Evolutionary conservation across 2,113 vertebrate species (phyloP), one percentile per base, ranked within the genome.

Genomic region (Brevimyrus niger): DNA sequence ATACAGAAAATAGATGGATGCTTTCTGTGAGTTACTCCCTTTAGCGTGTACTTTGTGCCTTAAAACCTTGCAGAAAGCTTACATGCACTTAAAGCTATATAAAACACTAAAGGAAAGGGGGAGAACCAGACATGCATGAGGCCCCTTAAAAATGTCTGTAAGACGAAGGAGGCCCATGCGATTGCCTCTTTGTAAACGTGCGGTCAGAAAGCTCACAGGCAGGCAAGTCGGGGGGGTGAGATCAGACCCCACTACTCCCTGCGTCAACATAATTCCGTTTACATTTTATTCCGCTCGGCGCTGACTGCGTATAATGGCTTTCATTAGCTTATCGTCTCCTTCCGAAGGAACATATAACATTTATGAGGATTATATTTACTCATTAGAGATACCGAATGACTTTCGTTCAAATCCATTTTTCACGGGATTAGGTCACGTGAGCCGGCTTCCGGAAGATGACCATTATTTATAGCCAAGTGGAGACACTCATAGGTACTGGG

Each of bases 271-370:
- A 55, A 87, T 55, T 55, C 17, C n/a, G 3, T 19, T 55, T 87
- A 53, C 50, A 53, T 87, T 47, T 53, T 53, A 87, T 87, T 38
- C 85, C 50, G 47, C 85, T 53, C 85, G 17, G 85, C 3, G 44
- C 48, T 15, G 27, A 48, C 85, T 87, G 35, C 51, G 51, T n/a
- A 23, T 85, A 85, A 84, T 55, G 35, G 50, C 76, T 50, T 23
- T 58, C 76, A 89, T 58, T 89, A 58, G 88, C 76, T 47, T 35
- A 55, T 84, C 88, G 9, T 53, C 48, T 8, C 31, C 51, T 84
- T 83, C 23, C 11, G 73, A 23, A 15, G 21, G 48, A 44, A 83
- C 10, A 44, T 42, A 21, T 61, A 31, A n/a, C 15, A 61, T 42
- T 55, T 83, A 89, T 55, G 17, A 3, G 38, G 21, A 46, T 47